These are phyloP conservation scores for Plotosus lineatus DNA, from an alignment of 2,113 vertebrate genomes.

Conservation along the genomic window DNA sequence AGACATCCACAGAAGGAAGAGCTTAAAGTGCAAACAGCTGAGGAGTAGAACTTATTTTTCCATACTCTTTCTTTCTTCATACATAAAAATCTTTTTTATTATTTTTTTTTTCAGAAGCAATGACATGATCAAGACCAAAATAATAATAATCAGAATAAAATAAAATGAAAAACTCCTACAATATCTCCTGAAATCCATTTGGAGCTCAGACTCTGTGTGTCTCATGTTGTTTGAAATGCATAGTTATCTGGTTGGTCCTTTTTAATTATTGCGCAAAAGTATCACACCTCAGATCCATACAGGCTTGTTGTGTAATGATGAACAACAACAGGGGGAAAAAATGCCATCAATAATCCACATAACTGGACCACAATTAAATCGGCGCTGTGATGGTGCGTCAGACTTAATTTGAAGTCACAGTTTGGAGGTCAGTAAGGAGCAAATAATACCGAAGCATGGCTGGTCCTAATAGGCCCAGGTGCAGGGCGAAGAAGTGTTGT, in stretches of 20 bases:
- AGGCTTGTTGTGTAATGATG: constrained; percentile 6
- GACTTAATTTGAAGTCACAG: constrained; percentile 28
- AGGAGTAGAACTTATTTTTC: constrained; percentile 56
- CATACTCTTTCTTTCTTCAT: constrained; percentile 26
- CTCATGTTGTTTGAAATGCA: constrained; percentile 80
- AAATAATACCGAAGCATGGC: constrained; percentile 91
- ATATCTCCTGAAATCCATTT: constrained; percentile 49
- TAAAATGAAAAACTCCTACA: constrained; percentile 32
- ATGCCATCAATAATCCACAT: constrained; percentile 30
- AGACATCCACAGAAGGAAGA: constrained; percentile 67
- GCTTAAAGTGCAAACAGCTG: constrained; percentile 76
- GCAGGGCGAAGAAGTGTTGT: constrained; percentile 88
- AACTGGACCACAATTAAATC: constrained; percentile 39
- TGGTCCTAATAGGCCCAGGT: constrained; percentile 91
- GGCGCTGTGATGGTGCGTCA: constrained; percentile 22
- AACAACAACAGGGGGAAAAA: constrained; percentile 31
- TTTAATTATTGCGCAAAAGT: constrained; percentile 87
- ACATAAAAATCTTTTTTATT: constrained; percentile 33
- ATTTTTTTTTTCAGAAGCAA: constrained; percentile 50
- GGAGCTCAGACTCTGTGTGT: constrained; percentile 59
- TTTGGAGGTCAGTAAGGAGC: constrained; percentile 86
- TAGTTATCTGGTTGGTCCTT: constrained; percentile 85
- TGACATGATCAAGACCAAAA: constrained; percentile 48
- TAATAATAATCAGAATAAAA: too few relatives aligned
- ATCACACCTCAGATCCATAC: constrained; percentile 60